Evolutionary conservation across 2,113 vertebrate species (phyloP).

Genomic region (Mandrillus leucophaeus): DNA sequence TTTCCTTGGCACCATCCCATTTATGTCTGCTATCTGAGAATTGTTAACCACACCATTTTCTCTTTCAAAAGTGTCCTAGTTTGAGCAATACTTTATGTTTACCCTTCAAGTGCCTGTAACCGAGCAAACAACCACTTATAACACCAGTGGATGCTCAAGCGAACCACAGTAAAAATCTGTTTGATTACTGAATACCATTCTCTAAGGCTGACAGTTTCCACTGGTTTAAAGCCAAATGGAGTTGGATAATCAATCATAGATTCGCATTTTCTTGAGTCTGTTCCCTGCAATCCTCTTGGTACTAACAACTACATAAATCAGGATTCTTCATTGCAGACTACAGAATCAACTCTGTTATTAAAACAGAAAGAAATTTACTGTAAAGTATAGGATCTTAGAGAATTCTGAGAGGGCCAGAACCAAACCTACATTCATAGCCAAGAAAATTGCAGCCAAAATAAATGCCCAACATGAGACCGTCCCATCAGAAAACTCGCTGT

Average conservation of each 20-base stretch:
- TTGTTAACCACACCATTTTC: background rate
- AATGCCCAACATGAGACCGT: background rate
- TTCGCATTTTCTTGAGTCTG: background rate
- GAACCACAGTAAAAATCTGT: background rate
- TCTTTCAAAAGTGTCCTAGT: conserved; percentile 3
- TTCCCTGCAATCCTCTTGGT: background rate
- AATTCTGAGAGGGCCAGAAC: background rate
- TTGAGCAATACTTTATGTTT: background rate
- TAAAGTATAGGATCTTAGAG: background rate
- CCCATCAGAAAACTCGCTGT: background rate
- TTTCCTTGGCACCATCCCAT: background rate
- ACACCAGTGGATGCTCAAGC: background rate
- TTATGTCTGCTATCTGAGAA: background rate
- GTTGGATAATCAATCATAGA: background rate
- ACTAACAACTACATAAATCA: background rate
- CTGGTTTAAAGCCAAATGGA: background rate
- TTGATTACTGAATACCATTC: background rate
- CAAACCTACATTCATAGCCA: background rate
- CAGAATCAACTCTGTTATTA: background rate
- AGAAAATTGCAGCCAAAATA: background rate
- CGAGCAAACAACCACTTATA: background rate
- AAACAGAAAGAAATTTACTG: conserved; percentile 15
- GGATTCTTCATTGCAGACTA: conserved; percentile 5
- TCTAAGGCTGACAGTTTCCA: background rate
- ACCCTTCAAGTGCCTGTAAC: background rate